Percentiles rank a stretch among this genome's conserved stretches.
Conservation (phyloP, 1,140 invertebrate species). For the Drosophila nebulosa region DNA sequence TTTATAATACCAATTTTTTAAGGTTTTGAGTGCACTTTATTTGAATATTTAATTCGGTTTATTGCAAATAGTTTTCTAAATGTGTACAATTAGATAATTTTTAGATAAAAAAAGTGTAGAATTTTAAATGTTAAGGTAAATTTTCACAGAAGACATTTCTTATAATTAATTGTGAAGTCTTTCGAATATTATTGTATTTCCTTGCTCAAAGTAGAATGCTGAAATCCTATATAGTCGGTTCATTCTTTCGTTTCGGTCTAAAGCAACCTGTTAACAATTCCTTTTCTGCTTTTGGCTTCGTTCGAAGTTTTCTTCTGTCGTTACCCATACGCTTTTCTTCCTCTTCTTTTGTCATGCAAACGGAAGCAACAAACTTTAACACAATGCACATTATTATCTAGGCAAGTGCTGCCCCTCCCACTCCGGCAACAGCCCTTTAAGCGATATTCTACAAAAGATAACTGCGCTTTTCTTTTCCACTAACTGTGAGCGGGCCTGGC, state of each 20-base stretch:
- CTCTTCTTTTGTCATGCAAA: background rate
- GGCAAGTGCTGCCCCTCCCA: background rate
- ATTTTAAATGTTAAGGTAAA: no score
- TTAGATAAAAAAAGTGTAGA: no score
- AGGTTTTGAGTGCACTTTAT: no score
- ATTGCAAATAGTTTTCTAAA: no score
- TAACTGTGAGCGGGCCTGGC: slow-evolving; percentile 27
- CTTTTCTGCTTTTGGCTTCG: slow-evolving; percentile 5
- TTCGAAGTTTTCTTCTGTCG: background rate
- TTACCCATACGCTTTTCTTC: background rate
- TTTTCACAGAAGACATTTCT: no score
- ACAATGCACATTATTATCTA: slow-evolving; percentile 29
- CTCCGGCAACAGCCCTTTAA: background rate
- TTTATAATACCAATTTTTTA: no score
- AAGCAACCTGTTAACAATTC: slow-evolving; percentile 48
- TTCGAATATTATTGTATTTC: background rate
- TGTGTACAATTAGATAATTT: no score
- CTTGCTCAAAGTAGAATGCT: background rate
- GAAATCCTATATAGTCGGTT: background rate
- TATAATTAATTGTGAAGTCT: no score
- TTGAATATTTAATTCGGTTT: no score
- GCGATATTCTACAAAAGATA: slow-evolving; percentile 69
- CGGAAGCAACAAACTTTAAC: slow-evolving; percentile 25
- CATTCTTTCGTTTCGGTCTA: background rate
- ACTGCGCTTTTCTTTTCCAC: slow-evolving; percentile 58